These are phyloP conservation scores for Myripristis jacobus DNA, from an alignment of 2,797 vertebrate genomes.

Conservation along the genomic window DNA sequence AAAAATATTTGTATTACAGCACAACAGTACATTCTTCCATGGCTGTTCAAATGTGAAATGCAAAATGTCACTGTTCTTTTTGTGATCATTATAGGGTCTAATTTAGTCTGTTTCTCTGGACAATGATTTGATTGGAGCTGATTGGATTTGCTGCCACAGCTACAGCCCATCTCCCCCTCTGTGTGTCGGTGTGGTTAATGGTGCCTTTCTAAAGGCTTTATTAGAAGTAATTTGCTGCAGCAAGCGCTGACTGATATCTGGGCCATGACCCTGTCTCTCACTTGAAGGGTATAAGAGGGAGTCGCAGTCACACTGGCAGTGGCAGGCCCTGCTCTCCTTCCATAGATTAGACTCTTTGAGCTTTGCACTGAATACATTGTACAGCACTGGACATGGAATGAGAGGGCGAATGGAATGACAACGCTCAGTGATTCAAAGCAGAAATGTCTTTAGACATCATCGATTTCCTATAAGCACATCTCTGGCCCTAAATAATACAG, in stretches of 20 bases:
- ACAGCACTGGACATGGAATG: neutral
- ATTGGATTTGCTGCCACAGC: conserved; percentile 58
- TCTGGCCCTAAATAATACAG: too few species aligned
- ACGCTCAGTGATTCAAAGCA: conserved; percentile 21
- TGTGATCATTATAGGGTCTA: conserved; percentile 23
- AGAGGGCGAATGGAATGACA: conserved; percentile 5
- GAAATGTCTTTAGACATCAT: conserved; percentile 1
- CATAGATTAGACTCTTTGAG: conserved; percentile 43
- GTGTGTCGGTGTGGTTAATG: conserved; percentile 72
- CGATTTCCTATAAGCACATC: neutral
- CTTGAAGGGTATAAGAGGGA: conserved; percentile 74
- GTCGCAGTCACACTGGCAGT: conserved; percentile 46
- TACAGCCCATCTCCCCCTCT: conserved; percentile 38
- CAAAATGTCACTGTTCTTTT: conserved; percentile 12
- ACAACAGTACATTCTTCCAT: neutral
- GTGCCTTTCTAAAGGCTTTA: conserved; percentile 78
- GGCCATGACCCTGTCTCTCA: conserved; percentile 81
- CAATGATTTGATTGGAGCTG: conserved; percentile 62
- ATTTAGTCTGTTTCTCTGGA: conserved; percentile 22
- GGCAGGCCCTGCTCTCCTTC: conserved; percentile 46
- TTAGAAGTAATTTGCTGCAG: conserved; percentile 89
- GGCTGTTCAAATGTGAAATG: conserved; percentile 33
- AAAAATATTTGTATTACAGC: conserved; percentile 14
- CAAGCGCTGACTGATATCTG: conserved; percentile 86
- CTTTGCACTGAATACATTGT: conserved; percentile 22